phyloP scores from a whole-genome alignment of 1,140 invertebrate species.

The Cryptotermes secundus region DNA sequence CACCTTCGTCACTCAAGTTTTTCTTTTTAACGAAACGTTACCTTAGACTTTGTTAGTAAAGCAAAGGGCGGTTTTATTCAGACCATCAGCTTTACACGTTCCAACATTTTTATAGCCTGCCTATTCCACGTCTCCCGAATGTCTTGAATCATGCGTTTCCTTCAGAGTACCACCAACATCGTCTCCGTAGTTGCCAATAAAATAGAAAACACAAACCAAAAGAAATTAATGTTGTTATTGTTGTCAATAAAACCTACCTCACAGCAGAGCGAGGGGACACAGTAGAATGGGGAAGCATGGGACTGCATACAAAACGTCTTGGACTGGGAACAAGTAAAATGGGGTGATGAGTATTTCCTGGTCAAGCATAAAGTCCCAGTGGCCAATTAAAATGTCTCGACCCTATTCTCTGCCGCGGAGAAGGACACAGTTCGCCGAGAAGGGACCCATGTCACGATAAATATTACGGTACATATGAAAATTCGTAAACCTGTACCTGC shows the following conservation, averaged over 20 bases:
- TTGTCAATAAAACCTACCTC: conserved; percentile 20
- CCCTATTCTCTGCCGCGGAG: background rate
- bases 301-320: conserved; percentile 27
- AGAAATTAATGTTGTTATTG: conserved; percentile 29
- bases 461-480: too few species aligned
- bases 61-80: background rate
- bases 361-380: background rate
- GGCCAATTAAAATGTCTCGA: background rate
- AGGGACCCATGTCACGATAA: too few species aligned
- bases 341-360: background rate
- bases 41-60: background rate
- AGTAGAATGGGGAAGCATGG: background rate
- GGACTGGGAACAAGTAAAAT: conserved; percentile 1
- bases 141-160: background rate
- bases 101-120: background rate
- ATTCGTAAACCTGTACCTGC: too few species aligned
- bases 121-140: background rate
- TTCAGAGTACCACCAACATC: background rate
- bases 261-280: background rate
- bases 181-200: background rate
- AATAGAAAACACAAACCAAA: background rate
- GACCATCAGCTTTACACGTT: background rate
- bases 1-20: background rate
- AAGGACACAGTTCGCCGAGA: background rate
- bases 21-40: background rate